Conservation (phyloP, 2,888 invertebrate species). For the Brenthis ino region DNA sequence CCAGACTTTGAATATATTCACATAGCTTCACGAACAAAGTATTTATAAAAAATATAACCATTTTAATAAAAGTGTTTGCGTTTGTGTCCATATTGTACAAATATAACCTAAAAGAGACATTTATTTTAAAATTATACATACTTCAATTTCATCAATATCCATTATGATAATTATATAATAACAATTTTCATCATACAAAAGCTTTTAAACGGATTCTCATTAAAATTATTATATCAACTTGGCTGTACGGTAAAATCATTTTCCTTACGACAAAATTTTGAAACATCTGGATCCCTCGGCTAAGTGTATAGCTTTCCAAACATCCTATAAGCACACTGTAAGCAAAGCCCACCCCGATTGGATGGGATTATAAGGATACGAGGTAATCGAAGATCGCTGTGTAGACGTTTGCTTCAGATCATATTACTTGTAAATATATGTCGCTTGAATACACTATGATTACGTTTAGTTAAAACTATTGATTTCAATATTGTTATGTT, state of each 20-base stretch:
- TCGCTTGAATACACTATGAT: background rate
- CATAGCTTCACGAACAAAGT: too few species aligned
- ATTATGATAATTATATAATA: background rate
- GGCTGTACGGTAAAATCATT: background rate
- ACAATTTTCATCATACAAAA: constrained; percentile 8
- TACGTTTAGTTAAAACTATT: background rate
- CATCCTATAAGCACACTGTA: constrained; percentile 18
- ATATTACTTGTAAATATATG: constrained; percentile 15
- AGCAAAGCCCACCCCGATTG: constrained; percentile 20
- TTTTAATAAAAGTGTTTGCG: too few species aligned
- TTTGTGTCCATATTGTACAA: too few species aligned
- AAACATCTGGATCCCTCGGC: constrained; percentile 15
- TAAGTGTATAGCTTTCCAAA: constrained; percentile 20
- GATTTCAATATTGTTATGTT: too few species aligned
- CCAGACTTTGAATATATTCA: too few species aligned
- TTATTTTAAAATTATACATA: too few species aligned
- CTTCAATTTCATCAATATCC: too few species aligned
- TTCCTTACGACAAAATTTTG: constrained; percentile 6
- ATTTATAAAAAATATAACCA: too few species aligned
- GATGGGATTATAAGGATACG: constrained; percentile 28
- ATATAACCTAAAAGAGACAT: too few species aligned
- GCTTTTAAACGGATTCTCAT: constrained; percentile 11
- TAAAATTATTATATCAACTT: constrained; percentile 11
- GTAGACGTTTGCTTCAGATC: constrained; percentile 22
- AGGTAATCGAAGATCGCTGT: constrained; percentile 27